These are phyloP conservation scores for Pocillopora meandrina DNA, from an alignment of 92 coral and sea anemone genomes.

Conservation along the genomic window DNA sequence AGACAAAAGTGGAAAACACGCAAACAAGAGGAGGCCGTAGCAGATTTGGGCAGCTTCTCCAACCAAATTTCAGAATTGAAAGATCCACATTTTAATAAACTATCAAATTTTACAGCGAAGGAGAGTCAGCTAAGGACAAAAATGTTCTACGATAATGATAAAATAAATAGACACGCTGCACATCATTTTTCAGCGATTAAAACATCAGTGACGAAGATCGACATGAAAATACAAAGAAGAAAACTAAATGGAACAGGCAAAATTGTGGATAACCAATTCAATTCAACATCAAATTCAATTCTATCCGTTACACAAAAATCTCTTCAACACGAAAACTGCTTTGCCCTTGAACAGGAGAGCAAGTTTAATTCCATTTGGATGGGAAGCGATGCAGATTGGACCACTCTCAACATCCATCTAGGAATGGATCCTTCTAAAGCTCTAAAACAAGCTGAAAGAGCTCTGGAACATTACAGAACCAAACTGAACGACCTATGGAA, in stretches of 20 bases:
- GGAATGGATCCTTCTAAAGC: constrained; percentile 71
- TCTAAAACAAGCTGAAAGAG: constrained; percentile 67
- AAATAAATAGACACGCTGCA: background rate
- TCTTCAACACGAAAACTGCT: constrained; percentile 57
- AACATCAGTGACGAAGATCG: background rate
- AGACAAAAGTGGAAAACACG: constrained; percentile 19
- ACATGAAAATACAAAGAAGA: background rate
- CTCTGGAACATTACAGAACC: constrained; percentile 77
- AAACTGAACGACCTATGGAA: constrained; percentile 83
- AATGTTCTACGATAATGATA: background rate
- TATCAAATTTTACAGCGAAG: background rate
- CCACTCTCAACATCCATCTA: constrained; percentile 66
- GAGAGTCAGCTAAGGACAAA: background rate
- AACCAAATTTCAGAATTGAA: constrained; percentile 12
- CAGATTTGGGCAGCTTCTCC: constrained; percentile 30
- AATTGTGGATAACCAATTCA: background rate
- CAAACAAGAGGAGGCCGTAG: constrained; percentile 20
- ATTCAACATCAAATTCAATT: background rate
- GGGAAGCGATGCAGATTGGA: constrained; percentile 88
- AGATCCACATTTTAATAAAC: background rate
- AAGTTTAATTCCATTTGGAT: constrained; percentile 77
- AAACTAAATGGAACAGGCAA: background rate
- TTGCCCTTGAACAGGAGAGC: constrained; percentile 26
- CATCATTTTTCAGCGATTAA: background rate
- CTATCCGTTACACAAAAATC: constrained; percentile 40